Base-by-base conservation (phyloP, 2,113 vertebrate genomes). In the Oenanthe oenanthe region DNA sequence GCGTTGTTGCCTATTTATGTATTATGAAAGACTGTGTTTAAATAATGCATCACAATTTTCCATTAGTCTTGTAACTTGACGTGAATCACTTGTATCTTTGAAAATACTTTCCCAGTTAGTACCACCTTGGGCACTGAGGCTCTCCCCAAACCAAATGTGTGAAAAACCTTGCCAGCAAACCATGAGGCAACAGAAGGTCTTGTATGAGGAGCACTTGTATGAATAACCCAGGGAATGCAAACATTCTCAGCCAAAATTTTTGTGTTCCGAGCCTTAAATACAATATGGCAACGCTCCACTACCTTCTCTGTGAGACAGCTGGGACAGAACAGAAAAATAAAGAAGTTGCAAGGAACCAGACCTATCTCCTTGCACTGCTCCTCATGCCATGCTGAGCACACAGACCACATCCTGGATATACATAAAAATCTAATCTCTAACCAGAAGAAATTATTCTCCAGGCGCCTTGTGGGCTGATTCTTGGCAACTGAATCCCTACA, bases 171-270 rank as follows among this genome's bases (percentile, higher is more conserved):
- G 36, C 13, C 40, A 67, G 65, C 13, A 77, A 77, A 45, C 7
- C 1, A 0, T 21, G 60, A 70, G 48, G 36, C 58, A 53, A 13
- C 43, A 53, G 40, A 62, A 2, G 1, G 38, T 65, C 70, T 36
- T 36, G 34, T 36, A 36, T 36, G 34, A 36, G 34, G 25, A 57
- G 68, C 74, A 66, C 45, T 82, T 75, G 57, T 89, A 76, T 71
- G 62, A 78, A 77, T 8, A n/a, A 82, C 72, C 89, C 90, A 75
- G 71, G 78, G 80, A 95, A 58, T 42, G 77, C 45, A 92, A 94
- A 92, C 57, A 91, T 8, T n/a, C 20, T 34, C 45, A 71, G 91
- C 60, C 72, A 58, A 73, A 86, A 82, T 42, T 94, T 87, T 73
- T 89, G 42, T 88, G 65, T 89, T 77, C 86, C 80, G 84, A 90